Conservation (phyloP, 2,888 invertebrate genomes). For the Caenorhabditis panamensis region DNA sequence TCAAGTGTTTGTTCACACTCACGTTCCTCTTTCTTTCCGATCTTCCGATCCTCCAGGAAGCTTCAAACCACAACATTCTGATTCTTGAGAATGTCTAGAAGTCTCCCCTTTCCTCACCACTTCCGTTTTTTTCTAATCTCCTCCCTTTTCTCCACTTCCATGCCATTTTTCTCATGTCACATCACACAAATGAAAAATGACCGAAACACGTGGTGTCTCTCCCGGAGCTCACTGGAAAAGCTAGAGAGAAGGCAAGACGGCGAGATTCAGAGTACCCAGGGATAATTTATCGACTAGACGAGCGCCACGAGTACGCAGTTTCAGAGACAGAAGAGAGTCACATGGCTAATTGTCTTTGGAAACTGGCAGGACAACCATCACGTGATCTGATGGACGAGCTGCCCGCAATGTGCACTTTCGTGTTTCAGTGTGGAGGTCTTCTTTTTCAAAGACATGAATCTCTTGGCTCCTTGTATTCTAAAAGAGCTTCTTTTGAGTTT, state of each 20-base stretch:
- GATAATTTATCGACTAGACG: conserved; percentile 88
- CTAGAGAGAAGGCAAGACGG: conserved; percentile 84
- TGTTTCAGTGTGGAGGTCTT: too few species aligned
- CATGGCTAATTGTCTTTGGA: conserved; percentile 38
- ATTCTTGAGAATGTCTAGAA: too few species aligned
- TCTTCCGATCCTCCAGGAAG: not conserved
- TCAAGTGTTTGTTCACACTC: conserved; percentile 15
- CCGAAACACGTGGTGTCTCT: conserved; percentile 48
- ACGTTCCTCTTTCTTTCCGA: not conserved
- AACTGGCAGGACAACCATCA: not conserved
- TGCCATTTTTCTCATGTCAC: conserved; percentile 8
- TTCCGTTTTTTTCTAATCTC: not conserved
- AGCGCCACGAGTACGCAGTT: conserved; percentile 85
- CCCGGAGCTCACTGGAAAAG: conserved; percentile 85
- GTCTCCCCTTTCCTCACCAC: too few species aligned
- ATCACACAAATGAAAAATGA: conserved; percentile 77
- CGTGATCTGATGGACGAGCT: not conserved
- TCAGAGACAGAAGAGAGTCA: conserved; percentile 41
- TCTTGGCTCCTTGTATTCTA: too few species aligned
- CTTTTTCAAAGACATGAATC: too few species aligned
- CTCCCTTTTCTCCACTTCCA: not conserved
- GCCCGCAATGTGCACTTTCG: not conserved
- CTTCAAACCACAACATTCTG: too few species aligned
- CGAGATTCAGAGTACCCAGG: conserved; percentile 82
- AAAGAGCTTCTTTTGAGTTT: too few species aligned